Evolutionary conservation across 2,113 vertebrate genomes (phyloP), one percentile per base, ranked within the genome.

Genomic region (Oreochromis tanganicae): DNA sequence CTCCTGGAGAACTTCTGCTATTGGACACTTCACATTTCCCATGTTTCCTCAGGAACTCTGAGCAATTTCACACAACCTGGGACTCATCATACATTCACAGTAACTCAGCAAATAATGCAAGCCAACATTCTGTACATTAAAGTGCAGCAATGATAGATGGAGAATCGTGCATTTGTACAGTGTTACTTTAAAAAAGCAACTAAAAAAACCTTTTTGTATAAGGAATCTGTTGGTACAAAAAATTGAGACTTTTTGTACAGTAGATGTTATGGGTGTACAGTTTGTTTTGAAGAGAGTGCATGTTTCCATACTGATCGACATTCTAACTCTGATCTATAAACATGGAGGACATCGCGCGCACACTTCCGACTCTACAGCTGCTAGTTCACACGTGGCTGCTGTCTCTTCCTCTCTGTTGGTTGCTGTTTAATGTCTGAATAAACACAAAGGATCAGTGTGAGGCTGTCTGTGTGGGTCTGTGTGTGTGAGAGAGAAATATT

Each of bases 391-490:
- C 13, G 56, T 91, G 84, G 93, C 93, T 90, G 92, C 92, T 92
- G 79, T 91, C 66, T 87, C 55, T 86, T 89, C 57, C 89, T 92
- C 85, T 91, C 83, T 88, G 80, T 88, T 93, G 89, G 86, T 93
- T 80, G 84, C 88, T 71, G 90, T 92, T 94, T 80, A 93, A 83
- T 94, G 94, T 95, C 87, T 91, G 81, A 95, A 96, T 95, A 96
- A 95, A 95, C 46, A 85, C 90, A 92, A 89, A 84, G 71, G 84
- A 87, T 93, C 87, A 89, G 46, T 32, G 16, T 50, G 71, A 50
- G 71, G 46, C 27, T 78, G 27, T 78, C 84, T 92, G 88, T 80
- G n/a, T 75, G 83, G 41, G 81, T 48, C 34, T 36, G 27, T n/a
- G 85, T 84, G 84, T 75, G 73, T 12, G 82, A 24, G 81, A 32